Base-by-base conservation (phyloP, 2,888 invertebrate genomes). In the Zele albiditarsus region DNA sequence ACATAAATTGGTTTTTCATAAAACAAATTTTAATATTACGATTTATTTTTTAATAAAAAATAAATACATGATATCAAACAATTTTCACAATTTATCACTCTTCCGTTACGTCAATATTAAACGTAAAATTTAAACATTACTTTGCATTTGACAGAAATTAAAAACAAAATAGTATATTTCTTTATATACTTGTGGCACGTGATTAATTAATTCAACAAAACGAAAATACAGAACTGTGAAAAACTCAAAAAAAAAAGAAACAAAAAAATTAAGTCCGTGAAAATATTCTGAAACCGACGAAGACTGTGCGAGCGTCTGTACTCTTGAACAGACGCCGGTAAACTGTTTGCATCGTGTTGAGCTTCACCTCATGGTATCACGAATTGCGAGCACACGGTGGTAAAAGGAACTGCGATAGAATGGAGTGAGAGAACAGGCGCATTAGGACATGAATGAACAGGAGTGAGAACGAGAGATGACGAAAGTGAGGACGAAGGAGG, bases 271-370 rank as follows among this genome's bases (percentile, higher is more conserved):
- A 53, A 53, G 8, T 23, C n/a, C n/a, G n/a, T 6, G 6, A 53
- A 42, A 23, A 65, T 65, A 65, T 65, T 42, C 38, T 53, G 2
- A 5, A 53, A 53, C 53, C 53, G 53, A 53, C 8, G n/a, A 20
- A 20, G 5, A 23, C n/a, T 53, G 46, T 46, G 20, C 53, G 53
- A 53, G 81, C 83, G 79, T 84, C 85, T 84, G 82, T 80, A 80
- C 84, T 79, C 83, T 80, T 82, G 84, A 84, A 82, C 83, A 78
- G 83, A 84, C 83, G 85, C 84, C 86, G 86, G 86, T 84, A 84
- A 87, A 87, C 87, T 87, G 85, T 84, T 85, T 81, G 84, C 83
- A 86, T 86, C 84, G 85, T 84, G 86, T 81, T 83, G 82, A 82
- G 84, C 82, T 84, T 85, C 84, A 80, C 73, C 79, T 73, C 70